A percentile compares a stretch with the other conserved stretches of the same genome.
Evolutionary conservation across 2,113 vertebrate genomes (phyloP).

Genomic region (Mixornis gularis): DNA sequence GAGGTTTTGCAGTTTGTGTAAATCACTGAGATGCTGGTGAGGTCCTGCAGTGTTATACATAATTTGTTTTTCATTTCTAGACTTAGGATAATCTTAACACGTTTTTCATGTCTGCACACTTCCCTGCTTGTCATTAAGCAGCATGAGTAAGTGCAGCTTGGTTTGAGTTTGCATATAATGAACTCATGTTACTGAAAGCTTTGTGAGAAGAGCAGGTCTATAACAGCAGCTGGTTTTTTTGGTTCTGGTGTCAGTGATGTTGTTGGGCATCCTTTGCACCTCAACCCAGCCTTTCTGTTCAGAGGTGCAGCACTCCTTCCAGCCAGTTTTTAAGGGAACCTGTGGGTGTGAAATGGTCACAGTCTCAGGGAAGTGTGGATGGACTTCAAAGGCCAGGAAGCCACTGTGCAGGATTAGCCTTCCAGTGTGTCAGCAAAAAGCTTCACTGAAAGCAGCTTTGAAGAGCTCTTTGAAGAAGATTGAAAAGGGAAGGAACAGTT

Average conservation of each 20-base stretch:
- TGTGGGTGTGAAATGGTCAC: neutral
- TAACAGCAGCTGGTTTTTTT: neutral
- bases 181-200: neutral
- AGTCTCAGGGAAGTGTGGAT: neutral
- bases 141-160: neutral
- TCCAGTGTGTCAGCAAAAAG: rapidly evolving
- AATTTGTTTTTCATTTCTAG: neutral
- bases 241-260: rapidly evolving
- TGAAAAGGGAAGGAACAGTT: neutral
- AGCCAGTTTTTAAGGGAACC: neutral
- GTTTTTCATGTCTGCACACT: neutral
- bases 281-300: rapidly evolving
- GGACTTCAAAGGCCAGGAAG: too few relatives aligned
- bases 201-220: neutral
- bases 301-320: neutral
- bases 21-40: neutral
- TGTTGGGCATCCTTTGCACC: rapidly evolving
- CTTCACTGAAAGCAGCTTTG: neutral
- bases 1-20: rapidly evolving
- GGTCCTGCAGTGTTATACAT: rapidly evolving
- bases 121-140: neutral
- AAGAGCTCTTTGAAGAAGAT: neutral
- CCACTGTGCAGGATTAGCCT: neutral
- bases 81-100: neutral
- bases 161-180: neutral